Base-by-base conservation (phyloP, 2,797 vertebrate genomes). In the Gouania willdenowi region DNA sequence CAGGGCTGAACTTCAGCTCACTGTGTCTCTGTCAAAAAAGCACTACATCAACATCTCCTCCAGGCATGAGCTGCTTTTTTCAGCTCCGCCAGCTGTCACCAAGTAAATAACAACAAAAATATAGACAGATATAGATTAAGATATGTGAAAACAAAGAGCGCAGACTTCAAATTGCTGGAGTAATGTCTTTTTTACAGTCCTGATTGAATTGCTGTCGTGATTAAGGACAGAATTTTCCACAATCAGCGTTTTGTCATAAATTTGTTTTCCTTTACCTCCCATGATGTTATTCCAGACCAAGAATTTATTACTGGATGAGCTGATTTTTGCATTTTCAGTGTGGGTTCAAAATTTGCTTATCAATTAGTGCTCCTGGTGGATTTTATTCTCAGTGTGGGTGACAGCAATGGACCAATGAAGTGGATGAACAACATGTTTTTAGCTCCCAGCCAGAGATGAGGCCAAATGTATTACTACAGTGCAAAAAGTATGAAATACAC, bases 131-230 rank as follows among this genome's bases (percentile, higher is more conserved):
- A n/a, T n/a, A n/a, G n/a, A n/a, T 16, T 11, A 31, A 56, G 10
- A 34, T 15, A 24, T 27, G 43, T 21, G 33, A 30, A n/a, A 34
- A 26, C 26, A 30, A 49, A 11, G 50, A 58, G 38, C 2, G 8
- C 75, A 26, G 31, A 37, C 32, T 52, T 23, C 24, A 48, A 46
- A 40, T 31, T 58, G 37, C 21, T 38, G 48, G 58, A 67, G 62
- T 64, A 56, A 65, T 75, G 39, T 51, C 27, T 21, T 19, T 43
- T 55, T 56, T 44, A 43, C 61, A 66, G 55, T 66, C 55, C 72
- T 76, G 68, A 83, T 74, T 75, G 60, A 53, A 67, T 79, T 64
- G 68, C 34, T 59, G 53, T 74, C 74, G 80, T 74, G 77, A 75
- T 60, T 1, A 13, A 57, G 33, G 49, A 53, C 28, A 29, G 45